Conservation (phyloP, 2,113 vertebrate genomes). For the Pterocles burchelli region DNA sequence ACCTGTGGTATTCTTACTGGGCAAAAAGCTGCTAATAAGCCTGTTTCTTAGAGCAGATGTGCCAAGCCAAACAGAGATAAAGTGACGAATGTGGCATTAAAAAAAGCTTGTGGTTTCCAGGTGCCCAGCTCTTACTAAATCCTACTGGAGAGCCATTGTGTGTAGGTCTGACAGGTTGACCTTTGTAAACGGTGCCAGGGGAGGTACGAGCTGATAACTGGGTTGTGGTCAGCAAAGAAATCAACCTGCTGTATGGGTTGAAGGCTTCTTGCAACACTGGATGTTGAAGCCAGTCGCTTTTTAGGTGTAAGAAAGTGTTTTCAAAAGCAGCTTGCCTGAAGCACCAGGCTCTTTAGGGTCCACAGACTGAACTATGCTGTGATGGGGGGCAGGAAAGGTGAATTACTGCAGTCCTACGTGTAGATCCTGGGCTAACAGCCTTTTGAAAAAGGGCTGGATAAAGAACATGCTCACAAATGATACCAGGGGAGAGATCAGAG, state of each 20-base stretch:
- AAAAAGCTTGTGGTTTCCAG: not conserved
- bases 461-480: not conserved
- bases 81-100: not conserved
- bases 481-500: not conserved
- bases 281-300: not conserved
- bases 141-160: not conserved
- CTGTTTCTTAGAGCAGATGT: not conserved
- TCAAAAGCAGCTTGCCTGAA: not conserved
- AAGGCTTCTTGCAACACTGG: not conserved
- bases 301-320: not conserved
- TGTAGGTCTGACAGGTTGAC: not conserved
- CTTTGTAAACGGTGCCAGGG: not conserved
- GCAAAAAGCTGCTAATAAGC: not conserved
- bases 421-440: not conserved
- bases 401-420: not conserved
- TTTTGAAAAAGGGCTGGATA: not conserved
- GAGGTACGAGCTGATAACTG: not conserved
- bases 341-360: not conserved
- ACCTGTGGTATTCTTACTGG: not conserved
- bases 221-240: not conserved
- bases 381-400: not conserved
- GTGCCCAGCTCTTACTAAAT: not conserved
- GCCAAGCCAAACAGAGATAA: conserved; percentile 3
- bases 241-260: not conserved
- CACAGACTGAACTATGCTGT: not conserved